Conservation (phyloP, 2,888 invertebrate species). For the Notodonta ziczac region DNA sequence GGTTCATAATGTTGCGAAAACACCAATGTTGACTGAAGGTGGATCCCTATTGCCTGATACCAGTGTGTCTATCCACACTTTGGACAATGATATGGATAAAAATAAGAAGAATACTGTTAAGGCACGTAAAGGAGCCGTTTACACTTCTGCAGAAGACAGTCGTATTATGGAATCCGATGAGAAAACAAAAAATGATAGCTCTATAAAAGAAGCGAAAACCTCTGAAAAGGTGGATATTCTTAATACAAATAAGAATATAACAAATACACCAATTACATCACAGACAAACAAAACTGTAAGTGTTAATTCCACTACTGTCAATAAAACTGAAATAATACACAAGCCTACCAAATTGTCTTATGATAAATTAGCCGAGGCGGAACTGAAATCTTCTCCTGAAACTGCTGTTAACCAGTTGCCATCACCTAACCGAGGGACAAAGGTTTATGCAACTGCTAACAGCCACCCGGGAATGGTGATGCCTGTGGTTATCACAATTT, state of each 20-base stretch:
- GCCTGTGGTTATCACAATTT: slow-evolving; percentile 89
- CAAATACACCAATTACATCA: slow-evolving; percentile 13
- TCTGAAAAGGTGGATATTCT: neutral
- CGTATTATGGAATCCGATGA: neutral
- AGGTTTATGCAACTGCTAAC: slow-evolving; percentile 47
- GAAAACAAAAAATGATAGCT: neutral
- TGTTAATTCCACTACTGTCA: slow-evolving; percentile 19
- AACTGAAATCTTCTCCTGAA: slow-evolving; percentile 44
- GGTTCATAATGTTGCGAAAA: slow-evolving; percentile 41
- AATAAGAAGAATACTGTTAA: slow-evolving; percentile 51
- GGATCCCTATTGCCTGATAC: slow-evolving; percentile 52
- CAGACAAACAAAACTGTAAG: slow-evolving; percentile 9
- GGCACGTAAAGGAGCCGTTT: slow-evolving; percentile 54
- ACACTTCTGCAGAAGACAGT: neutral
- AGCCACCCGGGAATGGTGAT: slow-evolving; percentile 87
- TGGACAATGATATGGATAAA: slow-evolving; percentile 54
- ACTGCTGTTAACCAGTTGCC: slow-evolving; percentile 46
- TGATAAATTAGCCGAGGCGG: slow-evolving; percentile 54
- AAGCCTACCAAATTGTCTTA: slow-evolving; percentile 62
- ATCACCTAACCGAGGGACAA: slow-evolving; percentile 42
- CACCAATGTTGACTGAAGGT: slow-evolving; percentile 58
- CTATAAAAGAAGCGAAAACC: slow-evolving; percentile 1
- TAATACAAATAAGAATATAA: slow-evolving; percentile 14
- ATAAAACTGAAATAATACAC: slow-evolving; percentile 30
- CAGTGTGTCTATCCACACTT: slow-evolving; percentile 40